These are phyloP conservation scores for Polydrusus cervinus DNA, from an alignment of 2,888 invertebrate species.

Conservation along the genomic window DNA sequence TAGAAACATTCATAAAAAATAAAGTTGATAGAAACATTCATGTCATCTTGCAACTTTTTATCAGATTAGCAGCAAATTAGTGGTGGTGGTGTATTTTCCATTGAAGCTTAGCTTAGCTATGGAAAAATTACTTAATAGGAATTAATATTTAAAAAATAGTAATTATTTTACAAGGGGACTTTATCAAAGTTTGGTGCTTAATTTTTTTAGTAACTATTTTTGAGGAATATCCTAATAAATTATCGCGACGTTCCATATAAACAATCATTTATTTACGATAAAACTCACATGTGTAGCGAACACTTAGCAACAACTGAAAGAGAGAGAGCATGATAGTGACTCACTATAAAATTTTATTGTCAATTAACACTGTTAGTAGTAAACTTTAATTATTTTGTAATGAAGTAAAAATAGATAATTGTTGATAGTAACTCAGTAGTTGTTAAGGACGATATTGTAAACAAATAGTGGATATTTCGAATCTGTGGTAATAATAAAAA, in stretches of 20 bases:
- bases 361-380: conserved; percentile 49
- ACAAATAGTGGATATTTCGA: conserved; percentile 1
- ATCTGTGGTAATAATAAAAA: no score
- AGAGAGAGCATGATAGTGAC: conserved; percentile 32
- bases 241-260: background rate
- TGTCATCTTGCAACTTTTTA: no score
- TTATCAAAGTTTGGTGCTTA: no score
- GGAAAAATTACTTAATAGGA: no score
- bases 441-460: conserved; percentile 17
- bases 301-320: conserved; percentile 46
- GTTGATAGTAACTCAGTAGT: conserved; percentile 9
- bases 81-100: no score
- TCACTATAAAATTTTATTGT: conserved; percentile 44
- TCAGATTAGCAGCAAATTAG: no score
- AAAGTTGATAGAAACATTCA: no score
- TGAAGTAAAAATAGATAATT: conserved; percentile 42
- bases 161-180: no score
- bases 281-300: conserved; percentile 23
- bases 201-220: background rate
- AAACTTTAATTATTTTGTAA: conserved; percentile 43
- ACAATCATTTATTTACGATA: conserved; percentile 41
- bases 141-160: no score
- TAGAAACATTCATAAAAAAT: no score
- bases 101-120: no score
- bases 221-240: conserved; percentile 3